phyloP scores from a whole-genome alignment of 2,888 invertebrate genomes.

The Strigamia transsilvanica region DNA sequence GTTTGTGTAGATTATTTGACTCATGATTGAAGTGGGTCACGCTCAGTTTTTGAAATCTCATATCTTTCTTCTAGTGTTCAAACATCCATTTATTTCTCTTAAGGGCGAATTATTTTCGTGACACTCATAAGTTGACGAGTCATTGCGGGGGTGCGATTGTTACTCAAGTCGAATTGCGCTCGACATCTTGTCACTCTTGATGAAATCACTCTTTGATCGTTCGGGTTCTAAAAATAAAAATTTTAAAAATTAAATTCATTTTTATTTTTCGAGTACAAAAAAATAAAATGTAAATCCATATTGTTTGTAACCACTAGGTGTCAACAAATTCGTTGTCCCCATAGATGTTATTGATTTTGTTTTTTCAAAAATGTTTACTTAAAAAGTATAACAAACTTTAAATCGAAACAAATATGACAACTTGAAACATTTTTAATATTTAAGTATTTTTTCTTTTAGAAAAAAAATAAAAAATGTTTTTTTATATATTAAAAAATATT shows the following conservation, averaged over 20 bases:
- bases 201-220: conserved; percentile 13
- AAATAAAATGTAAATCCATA: neutral
- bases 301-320: neutral
- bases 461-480: too few relatives aligned
- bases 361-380: too few relatives aligned
- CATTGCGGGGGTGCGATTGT: conserved; percentile 2
- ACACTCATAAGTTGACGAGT: neutral
- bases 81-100: too few relatives aligned
- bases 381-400: too few relatives aligned
- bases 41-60: too few relatives aligned
- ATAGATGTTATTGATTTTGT: too few relatives aligned
- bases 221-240: neutral
- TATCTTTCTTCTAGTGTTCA: too few relatives aligned
- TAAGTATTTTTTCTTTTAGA: too few relatives aligned
- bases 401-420: too few relatives aligned
- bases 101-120: neutral
- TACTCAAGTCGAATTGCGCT: conserved; percentile 2
- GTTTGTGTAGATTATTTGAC: too few relatives aligned
- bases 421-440: too few relatives aligned
- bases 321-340: neutral
- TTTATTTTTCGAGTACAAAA: neutral
- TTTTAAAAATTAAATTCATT: neutral
- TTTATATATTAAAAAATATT: neutral
- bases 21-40: too few relatives aligned
- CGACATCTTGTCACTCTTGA: conserved; percentile 21